Conservation (phyloP, 2,888 invertebrate species). For the Hoplodrina blanda region DNA sequence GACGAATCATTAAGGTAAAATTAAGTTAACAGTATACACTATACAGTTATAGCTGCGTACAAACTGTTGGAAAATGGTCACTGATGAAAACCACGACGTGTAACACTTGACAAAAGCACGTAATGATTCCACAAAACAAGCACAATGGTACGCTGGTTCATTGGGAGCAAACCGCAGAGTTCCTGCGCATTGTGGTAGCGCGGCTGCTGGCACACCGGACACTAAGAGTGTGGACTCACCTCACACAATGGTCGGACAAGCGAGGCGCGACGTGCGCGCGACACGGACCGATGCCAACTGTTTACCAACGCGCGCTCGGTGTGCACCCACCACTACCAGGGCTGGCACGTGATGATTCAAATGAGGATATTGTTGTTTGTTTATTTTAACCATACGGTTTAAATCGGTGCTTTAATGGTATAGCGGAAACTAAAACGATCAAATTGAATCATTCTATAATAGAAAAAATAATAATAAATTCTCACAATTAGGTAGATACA, state of each 20-base stretch:
- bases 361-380: conserved; percentile 46
- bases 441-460: conserved; percentile 6
- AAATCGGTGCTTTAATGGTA: conserved; percentile 19
- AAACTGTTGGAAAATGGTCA: conserved; percentile 60
- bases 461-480: neutral
- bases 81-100: conserved; percentile 66
- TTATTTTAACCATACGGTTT: conserved; percentile 41
- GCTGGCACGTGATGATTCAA: conserved; percentile 62
- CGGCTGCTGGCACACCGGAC: conserved; percentile 43
- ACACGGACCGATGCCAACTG: conserved; percentile 80
- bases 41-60: conserved; percentile 37
- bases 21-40: conserved; percentile 33
- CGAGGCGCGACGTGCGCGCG: conserved; percentile 77
- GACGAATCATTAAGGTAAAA: conserved; percentile 50
- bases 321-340: conserved; percentile 76
- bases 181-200: conserved; percentile 82
- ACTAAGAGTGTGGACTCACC: conserved; percentile 57
- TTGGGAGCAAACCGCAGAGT: conserved; percentile 79
- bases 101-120: conserved; percentile 68
- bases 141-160: conserved; percentile 66
- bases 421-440: conserved; percentile 31
- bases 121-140: conserved; percentile 69
- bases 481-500: neutral
- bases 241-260: conserved; percentile 53
- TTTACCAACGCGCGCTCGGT: conserved; percentile 77